Evolutionary conservation across 1,140 invertebrate genomes (phyloP).

Genomic region (Dermatophagoides farinae): DNA sequence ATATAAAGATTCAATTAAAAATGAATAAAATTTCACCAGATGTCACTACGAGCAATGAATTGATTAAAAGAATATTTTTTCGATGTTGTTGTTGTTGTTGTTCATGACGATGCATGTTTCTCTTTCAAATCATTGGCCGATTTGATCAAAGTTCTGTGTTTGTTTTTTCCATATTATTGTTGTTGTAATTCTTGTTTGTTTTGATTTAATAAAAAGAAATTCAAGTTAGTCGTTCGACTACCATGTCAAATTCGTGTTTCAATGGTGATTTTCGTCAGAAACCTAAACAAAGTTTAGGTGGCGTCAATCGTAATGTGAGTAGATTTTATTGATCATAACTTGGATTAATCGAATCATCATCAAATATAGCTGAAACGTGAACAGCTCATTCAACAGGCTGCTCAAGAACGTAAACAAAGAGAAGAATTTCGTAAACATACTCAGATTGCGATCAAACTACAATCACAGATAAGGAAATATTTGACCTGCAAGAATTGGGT

Average conservation of each 20-base stretch:
- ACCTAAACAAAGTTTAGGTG: conserved; percentile 71
- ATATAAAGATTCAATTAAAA: too few relatives aligned
- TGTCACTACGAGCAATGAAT: too few relatives aligned
- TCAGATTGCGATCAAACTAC: neutral
- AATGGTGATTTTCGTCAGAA: conserved; percentile 70
- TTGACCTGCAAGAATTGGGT: neutral
- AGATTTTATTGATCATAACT: neutral
- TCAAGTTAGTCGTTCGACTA: too few relatives aligned
- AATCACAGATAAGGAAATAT: neutral
- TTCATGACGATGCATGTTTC: too few relatives aligned
- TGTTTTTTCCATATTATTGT: too few relatives aligned
- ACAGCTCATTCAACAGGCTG: conserved; percentile 50
- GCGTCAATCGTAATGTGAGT: conserved; percentile 45
- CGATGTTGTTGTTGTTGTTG: too few relatives aligned
- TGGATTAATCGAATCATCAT: neutral
- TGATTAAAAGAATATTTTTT: too few relatives aligned
- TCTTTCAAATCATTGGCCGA: too few relatives aligned
- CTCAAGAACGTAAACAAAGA: conserved; percentile 59
- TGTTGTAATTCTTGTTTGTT: neutral
- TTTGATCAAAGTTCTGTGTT: too few relatives aligned
- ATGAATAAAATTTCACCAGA: too few relatives aligned
- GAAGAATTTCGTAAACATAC: conserved; percentile 35
- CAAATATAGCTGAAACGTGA: conserved; percentile 36
- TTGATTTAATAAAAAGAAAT: neutral
- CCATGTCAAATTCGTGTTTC: conserved; percentile 2